Conservation (phyloP, 1,140 invertebrate genomes). For the Centruroides vittatus region DNA sequence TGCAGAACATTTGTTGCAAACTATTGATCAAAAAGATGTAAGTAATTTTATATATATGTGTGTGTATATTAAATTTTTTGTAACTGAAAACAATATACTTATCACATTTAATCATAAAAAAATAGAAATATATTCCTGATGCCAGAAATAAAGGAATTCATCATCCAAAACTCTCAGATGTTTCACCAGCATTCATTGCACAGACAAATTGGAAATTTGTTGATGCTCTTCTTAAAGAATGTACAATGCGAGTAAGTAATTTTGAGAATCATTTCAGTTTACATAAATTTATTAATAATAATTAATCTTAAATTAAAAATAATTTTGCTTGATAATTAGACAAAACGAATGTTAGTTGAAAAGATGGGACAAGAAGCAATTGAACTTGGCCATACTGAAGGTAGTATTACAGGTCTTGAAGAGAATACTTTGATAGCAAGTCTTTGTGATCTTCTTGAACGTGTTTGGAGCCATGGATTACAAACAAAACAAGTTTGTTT, state of each 20-base stretch:
- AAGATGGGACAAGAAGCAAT: conserved; percentile 95
- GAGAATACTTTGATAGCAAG: conserved; percentile 96
- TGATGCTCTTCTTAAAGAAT: conserved; percentile 67
- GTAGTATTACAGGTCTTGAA: conserved; percentile 55
- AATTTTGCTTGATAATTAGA: conserved; percentile 39
- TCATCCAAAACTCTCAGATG: conserved; percentile 29
- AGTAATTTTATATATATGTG: background rate
- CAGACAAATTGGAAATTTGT: conserved; percentile 98
- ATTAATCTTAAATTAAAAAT: too few relatives aligned
- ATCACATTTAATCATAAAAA: conserved; percentile 2
- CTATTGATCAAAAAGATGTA: conserved; percentile 9
- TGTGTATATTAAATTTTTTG: too few relatives aligned
- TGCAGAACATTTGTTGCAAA: conserved; percentile 23
- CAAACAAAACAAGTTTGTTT: conserved; percentile 68
- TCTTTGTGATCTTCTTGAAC: conserved; percentile 90
- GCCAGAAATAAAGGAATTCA: conserved; percentile 24
- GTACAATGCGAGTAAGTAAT: conserved; percentile 27
- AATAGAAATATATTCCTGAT: conserved; percentile 31
- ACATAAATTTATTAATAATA: too few relatives aligned
- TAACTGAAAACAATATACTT: background rate
- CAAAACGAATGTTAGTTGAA: conserved; percentile 92
- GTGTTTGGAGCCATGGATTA: conserved; percentile 95
- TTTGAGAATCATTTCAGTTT: background rate
- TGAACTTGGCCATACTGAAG: conserved; percentile 55
- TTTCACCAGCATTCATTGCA: conserved; percentile 61